Percentiles rank a stretch among this genome's conserved stretches.
Evolutionary conservation across 2,113 vertebrate genomes (phyloP).

Genomic region (Galeopterus variegatus): DNA sequence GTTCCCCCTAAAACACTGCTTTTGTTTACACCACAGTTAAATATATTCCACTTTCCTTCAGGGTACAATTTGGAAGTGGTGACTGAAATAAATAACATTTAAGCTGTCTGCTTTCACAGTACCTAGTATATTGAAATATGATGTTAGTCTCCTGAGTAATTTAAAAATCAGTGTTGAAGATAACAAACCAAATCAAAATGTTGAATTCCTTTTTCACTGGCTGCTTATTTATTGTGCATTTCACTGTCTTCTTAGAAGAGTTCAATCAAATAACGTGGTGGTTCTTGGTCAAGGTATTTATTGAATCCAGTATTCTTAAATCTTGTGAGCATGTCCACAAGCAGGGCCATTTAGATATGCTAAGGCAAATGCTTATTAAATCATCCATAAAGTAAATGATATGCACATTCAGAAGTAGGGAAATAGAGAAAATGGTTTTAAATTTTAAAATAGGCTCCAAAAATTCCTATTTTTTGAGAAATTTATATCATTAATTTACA

Average conservation of each 20-base stretch:
- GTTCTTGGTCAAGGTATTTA: conserved; percentile 22
- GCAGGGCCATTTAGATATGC: neutral
- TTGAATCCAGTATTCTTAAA: neutral
- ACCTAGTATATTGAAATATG: conserved; percentile 66
- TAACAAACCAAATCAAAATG: conserved; percentile 73
- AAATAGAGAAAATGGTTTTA: conserved; percentile 15
- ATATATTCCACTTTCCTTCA: conserved; percentile 70
- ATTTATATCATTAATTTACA: neutral
- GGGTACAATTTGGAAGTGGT: conserved; percentile 73
- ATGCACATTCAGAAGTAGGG: neutral
- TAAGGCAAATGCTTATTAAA: neutral
- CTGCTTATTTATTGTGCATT: conserved; percentile 55
- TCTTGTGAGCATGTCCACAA: neutral
- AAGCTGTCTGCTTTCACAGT: conserved; percentile 68
- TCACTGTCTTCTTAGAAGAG: conserved; percentile 41
- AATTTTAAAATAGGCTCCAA: conserved; percentile 45
- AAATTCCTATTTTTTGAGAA: conserved; percentile 40
- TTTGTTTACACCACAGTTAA: conserved; percentile 78
- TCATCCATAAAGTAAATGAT: neutral
- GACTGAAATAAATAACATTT: conserved; percentile 75
- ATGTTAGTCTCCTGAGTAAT: conserved; percentile 73
- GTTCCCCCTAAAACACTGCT: conserved; percentile 58
- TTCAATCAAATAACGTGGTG: neutral
- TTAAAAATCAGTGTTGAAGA: conserved; percentile 72
- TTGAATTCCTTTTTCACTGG: conserved; percentile 36